Conservation (phyloP, 2,797 vertebrate genomes). For the Pogoniulus pusillus region DNA sequence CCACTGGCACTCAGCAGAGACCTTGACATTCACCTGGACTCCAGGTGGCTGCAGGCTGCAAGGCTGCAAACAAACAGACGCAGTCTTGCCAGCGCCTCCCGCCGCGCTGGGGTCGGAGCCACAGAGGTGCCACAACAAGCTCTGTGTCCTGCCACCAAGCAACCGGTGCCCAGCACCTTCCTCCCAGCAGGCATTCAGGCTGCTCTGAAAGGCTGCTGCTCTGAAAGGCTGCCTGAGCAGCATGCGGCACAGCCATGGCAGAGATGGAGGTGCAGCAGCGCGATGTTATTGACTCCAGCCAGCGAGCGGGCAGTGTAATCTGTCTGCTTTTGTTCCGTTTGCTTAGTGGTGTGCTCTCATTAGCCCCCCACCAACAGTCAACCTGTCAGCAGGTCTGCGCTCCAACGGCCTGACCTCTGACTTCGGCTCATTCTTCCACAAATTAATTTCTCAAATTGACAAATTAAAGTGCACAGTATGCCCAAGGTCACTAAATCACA, state of each 20-base stretch:
- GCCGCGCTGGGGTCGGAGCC: rapidly evolving
- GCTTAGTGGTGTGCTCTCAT: slow-evolving; percentile 79
- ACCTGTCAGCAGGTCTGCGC: slow-evolving; percentile 80
- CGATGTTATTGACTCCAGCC: slow-evolving; percentile 78
- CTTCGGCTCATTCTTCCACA: slow-evolving; percentile 82
- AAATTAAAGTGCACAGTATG: slow-evolving; percentile 77
- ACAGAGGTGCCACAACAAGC: neutral
- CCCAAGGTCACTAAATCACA: slow-evolving; percentile 77
- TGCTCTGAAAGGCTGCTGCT: slow-evolving; percentile 31
- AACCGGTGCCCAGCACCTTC: neutral
- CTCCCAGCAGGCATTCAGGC: neutral
- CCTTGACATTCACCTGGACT: neutral
- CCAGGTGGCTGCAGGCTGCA: neutral
- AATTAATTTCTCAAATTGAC: slow-evolving; percentile 85
- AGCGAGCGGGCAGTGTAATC: slow-evolving; percentile 76
- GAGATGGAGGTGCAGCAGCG: slow-evolving; percentile 60
- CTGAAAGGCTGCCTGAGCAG: slow-evolving; percentile 51
- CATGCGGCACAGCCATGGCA: slow-evolving; percentile 56
- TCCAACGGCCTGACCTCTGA: slow-evolving; percentile 83
- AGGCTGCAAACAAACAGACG: neutral
- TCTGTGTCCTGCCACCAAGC: neutral
- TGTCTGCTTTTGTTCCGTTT: slow-evolving; percentile 81
- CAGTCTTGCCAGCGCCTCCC: rapidly evolving
- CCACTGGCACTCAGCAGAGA: neutral
- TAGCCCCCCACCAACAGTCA: slow-evolving; percentile 81